Evolutionary conservation across 2,113 vertebrate genomes (phyloP), one percentile per base, ranked within the genome.

Genomic region (Coryphaenoides rupestris): DNA sequence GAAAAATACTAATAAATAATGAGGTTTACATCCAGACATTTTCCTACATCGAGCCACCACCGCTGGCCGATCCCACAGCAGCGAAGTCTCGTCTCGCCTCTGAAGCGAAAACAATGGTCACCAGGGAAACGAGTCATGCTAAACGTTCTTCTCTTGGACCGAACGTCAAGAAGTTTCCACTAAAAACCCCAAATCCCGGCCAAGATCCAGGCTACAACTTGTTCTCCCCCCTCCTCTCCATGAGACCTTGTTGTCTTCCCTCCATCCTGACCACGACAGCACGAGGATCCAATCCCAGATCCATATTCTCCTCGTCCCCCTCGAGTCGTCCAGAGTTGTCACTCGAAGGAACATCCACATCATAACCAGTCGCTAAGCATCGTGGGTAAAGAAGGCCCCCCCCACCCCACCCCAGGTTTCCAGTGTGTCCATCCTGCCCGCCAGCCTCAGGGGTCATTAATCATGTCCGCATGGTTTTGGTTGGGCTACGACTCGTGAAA

Each of bases 401-500:
- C 15, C 33, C 22, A 21, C 5, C 26, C 53, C 21, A 21, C 33
- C 22, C 50, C 26, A 47, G 62, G 57, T 24, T 59, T 75, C 60
- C 62, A 73, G 56, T 19, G 4, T 17, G 6, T 3, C 21, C 17
- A 46, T 57, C 19, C 69, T 50, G n/a, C n/a, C 47, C 68, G 10
- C 0, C 13, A 57, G 5, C 4, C 12, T 49, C 63, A 47, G 0
- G 0, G 5, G 62, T 60, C 65, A 78, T 81, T 60, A 71, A 84
- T 79, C 68, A 79, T 58, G 64, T 55, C 45, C 61, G 21, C 16
- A 10, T 0, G 21, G 66, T 52, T 75, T 17, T 60, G 60, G 56
- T 73, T 12, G 47, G 72, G 66, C 28, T 52, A 17, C 10, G 24
- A 60, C 49, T 77, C 49, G 2, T n/a, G 54, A 63, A 76, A 83